Base-by-base conservation (phyloP, 2,888 invertebrate species). In the Aethes cnicana region DNA sequence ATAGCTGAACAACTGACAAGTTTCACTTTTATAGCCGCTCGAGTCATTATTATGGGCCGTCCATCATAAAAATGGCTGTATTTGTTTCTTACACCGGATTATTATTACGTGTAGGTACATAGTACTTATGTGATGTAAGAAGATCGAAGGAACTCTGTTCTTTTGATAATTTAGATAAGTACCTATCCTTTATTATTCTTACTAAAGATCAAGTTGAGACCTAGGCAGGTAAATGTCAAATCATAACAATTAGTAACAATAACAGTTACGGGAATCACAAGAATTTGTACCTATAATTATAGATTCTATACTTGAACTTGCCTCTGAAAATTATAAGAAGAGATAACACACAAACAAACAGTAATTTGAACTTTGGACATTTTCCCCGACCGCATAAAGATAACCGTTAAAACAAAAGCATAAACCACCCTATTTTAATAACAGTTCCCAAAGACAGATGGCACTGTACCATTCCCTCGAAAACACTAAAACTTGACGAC, bases 401-500 rank as follows among this genome's bases (percentile, higher is more conserved):
- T 43, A 43, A 50, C 49, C 43, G 43, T 50, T 50, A 50, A 26
- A 49, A 50, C 43, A 50, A 50, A 44, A 30, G 42, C 42, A 44
- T 52, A 52, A 52, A 47, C 21, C 41, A 53, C 37, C 44, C 53
- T 37, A 42, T 53, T 53, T 53, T 47, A 54, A 54, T 54, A 50
- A 53, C 28, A 35, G 26, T 39, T 48, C 52, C 36, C 43, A 64
- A 62, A 72, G 71, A 77, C 68, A 77, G 74, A 77, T 72, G 71
- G 55, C 67, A 64, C 64, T 64, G 63, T 53, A 23, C 41, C 53
- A 41, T 46, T 42, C 44, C 36, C 54, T 53, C 56, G 54, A 58
- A 58, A 64, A 61, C 66, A 69, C 73, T 84, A 77, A 84, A 85
- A 82, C 80, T 77, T 81, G 70, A 83, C 70, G 81, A 75, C 71